Percentiles rank a stretch among this genome's conserved stretches.
Evolutionary conservation across 2,888 invertebrate species (phyloP).

Genomic region (Amphiduros pacificus): DNA sequence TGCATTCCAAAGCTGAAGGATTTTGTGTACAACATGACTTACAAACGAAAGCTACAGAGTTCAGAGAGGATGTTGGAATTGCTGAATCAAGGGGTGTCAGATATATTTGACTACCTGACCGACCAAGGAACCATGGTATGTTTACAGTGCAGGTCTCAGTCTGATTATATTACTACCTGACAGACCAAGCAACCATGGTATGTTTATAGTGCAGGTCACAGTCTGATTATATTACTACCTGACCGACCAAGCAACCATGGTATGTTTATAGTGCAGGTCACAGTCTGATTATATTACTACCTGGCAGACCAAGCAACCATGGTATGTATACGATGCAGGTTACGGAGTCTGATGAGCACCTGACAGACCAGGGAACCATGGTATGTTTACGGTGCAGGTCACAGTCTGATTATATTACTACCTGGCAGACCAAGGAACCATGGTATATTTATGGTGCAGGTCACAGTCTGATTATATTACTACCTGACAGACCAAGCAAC

Average conservation of each 20-base stretch:
- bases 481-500: not conserved
- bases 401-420: not conserved
- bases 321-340: not conserved
- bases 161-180: too few relatives aligned
- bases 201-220: not conserved
- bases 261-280: not conserved
- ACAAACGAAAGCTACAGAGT: conserved; percentile 24
- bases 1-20: conserved; percentile 35
- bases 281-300: not conserved
- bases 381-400: not conserved
- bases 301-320: not conserved
- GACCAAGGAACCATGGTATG: conserved; percentile 32
- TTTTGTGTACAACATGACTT: conserved; percentile 36
- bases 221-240: not conserved
- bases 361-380: not conserved
- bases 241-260: not conserved
- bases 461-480: not conserved
- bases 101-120: conserved; percentile 34
- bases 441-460: not conserved
- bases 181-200: too few relatives aligned
- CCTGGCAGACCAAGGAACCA: not conserved
- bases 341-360: not conserved
- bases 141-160: too few relatives aligned
- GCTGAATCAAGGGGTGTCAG: conserved; percentile 34
- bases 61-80: conserved; percentile 31